Conservation (phyloP, 1,140 invertebrate species). For the Ostrea edulis region DNA sequence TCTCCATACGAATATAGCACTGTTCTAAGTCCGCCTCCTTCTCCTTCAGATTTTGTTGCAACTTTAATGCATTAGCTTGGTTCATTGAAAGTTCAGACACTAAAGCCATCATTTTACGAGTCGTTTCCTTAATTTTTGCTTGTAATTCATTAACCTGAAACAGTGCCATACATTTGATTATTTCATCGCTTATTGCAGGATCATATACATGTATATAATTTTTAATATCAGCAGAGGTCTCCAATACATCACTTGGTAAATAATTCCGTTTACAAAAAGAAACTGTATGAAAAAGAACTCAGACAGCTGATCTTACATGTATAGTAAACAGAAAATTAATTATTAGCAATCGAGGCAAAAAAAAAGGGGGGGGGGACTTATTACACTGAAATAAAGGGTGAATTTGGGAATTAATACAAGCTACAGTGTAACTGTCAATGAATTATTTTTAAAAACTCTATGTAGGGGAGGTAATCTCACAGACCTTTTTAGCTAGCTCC, state of each 20-base stretch:
- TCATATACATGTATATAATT: background rate
- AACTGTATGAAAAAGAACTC: too few species aligned
- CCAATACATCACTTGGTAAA: too few species aligned
- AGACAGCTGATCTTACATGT: too few species aligned
- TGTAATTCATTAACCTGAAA: conserved; percentile 78
- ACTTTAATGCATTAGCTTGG: conserved; percentile 76
- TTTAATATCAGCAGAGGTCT: background rate
- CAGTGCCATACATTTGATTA: background rate
- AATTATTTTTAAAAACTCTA: too few species aligned
- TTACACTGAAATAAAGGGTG: too few species aligned
- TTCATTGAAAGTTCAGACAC: conserved; percentile 80
- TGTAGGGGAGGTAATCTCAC: background rate
- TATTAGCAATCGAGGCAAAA: too few species aligned
- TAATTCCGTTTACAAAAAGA: too few species aligned
- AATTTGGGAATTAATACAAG: too few species aligned
- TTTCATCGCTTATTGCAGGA: background rate
- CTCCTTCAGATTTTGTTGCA: conserved; percentile 77
- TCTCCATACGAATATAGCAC: conserved; percentile 78
- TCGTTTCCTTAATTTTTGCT: conserved; percentile 76
- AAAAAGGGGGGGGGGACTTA: too few species aligned
- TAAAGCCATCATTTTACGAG: conserved; percentile 79
- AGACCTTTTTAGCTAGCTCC: conserved; percentile 78
- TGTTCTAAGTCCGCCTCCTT: conserved; percentile 76
- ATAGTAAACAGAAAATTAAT: too few species aligned
- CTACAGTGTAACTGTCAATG: too few species aligned